phyloP scores from a whole-genome alignment of 2,888 invertebrate species.

The Eulithis prunata region DNA sequence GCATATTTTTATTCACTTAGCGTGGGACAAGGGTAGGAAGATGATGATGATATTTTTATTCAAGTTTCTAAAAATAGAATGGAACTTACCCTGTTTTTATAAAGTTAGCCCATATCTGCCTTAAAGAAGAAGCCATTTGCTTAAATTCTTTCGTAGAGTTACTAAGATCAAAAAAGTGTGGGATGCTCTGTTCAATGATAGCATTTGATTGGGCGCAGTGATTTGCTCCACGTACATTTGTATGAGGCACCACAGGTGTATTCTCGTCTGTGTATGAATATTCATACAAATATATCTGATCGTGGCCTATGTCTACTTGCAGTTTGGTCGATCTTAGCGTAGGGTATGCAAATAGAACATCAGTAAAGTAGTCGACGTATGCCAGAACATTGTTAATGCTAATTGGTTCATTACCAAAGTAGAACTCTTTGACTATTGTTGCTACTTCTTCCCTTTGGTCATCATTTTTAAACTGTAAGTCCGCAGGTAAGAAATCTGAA shows the following conservation, averaged over 20 bases:
- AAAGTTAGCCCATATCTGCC: slow-evolving; percentile 57
- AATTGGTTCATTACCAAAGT: slow-evolving; percentile 50
- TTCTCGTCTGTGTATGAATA: slow-evolving; percentile 50
- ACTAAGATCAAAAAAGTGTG: neutral
- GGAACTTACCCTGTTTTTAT: slow-evolving; percentile 54
- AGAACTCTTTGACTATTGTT: slow-evolving; percentile 50
- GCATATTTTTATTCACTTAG: no score
- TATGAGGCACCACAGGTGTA: slow-evolving; percentile 40
- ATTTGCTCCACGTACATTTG: slow-evolving; percentile 47
- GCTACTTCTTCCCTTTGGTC: slow-evolving; percentile 50
- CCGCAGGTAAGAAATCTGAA: slow-evolving; percentile 60
- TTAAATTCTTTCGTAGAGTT: slow-evolving; percentile 37
- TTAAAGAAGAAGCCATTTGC: slow-evolving; percentile 43
- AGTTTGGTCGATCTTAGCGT: slow-evolving; percentile 45
- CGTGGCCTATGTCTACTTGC: slow-evolving; percentile 47
- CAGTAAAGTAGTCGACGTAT: slow-evolving; percentile 53
- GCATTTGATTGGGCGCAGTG: slow-evolving; percentile 52
- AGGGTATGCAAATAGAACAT: slow-evolving; percentile 48
- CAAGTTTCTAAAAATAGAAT: no score
- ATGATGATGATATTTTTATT: no score
- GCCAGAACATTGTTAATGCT: slow-evolving; percentile 43
- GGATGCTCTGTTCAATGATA: slow-evolving; percentile 41
- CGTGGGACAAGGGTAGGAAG: no score
- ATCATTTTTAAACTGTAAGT: slow-evolving; percentile 52
- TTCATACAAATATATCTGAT: slow-evolving; percentile 53